Base-by-base conservation (phyloP, 2,113 vertebrate species). In the Bucco capensis region DNA sequence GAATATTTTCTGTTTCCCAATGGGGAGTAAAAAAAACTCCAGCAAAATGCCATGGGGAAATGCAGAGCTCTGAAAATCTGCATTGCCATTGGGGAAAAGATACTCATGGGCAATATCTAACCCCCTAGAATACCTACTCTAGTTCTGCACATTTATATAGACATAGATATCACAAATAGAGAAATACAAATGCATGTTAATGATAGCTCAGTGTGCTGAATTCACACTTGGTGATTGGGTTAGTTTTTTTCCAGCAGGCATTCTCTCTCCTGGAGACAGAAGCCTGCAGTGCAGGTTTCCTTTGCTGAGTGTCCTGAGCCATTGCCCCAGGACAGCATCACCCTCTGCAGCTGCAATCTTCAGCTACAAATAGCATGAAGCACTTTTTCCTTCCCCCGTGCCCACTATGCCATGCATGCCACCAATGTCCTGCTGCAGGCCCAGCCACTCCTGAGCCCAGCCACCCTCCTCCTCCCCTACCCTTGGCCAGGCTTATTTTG, bases 351-450 rank as follows among this genome's bases (percentile, higher is more conserved):
- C 81, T 97, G 96, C 90, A 97, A 97, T 95, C 98, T 95, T 97
- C 94, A 94, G 95, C 97, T 93, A 94, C 93, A 98, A 98, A 98
- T 98, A 98, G 97, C 93, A 81, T 84, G 40, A 95, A 94, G 78
- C 94, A 94, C 96, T 97, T 96, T 97, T 97, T 95, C 95, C 90
- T 92, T 96, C 94, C 91, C 88, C 88, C 27, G 92, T 96, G 96
- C 95, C 96, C 86, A 38, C 98, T 97, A 97, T 98, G 97, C 95
- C 93, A 97, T 97, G 96, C 97, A 98, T 44, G 95, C 75, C 74
- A 97, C 92, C 50, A 83, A 96, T 96, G 97, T 94, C 53, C 93
- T 93, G 88, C 93, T 92, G 92, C 76, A 97, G 91, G 90, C 75
- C 61, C 93, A 95, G 94, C 96, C 77, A 85, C 69, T 73, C 84